A percentile compares a stretch with the other conserved stretches of the same genome.
Evolutionary conservation across 2,113 vertebrate species (phyloP).

Genomic region (Leptosomus discolor): DNA sequence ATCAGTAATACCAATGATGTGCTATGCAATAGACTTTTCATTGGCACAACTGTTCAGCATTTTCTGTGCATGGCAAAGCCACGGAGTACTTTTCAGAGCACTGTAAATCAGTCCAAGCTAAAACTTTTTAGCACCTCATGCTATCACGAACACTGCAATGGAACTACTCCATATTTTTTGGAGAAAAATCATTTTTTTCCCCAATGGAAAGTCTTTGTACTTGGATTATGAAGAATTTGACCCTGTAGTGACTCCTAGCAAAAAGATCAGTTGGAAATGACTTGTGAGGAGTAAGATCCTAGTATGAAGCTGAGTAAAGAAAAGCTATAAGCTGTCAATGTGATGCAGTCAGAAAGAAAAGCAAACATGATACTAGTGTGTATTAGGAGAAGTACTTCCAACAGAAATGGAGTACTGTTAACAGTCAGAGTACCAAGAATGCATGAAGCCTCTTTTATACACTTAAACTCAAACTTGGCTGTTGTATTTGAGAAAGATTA

Average conservation of each 20-base stretch:
- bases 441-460: background rate
- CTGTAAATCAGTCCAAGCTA: background rate
- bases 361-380: background rate
- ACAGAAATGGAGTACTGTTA: background rate
- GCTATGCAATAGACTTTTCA: background rate
- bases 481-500: background rate
- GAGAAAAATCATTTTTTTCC: background rate
- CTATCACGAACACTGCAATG: background rate
- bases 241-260: background rate
- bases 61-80: background rate
- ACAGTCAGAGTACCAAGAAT: background rate
- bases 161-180: background rate
- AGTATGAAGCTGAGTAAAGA: background rate
- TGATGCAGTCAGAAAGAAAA: background rate
- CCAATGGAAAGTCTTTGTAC: background rate
- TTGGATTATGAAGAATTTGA: background rate
- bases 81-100: background rate
- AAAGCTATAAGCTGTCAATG: background rate
- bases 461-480: background rate
- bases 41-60: background rate
- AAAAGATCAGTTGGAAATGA: background rate
- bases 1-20: background rate
- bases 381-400: background rate
- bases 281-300: background rate
- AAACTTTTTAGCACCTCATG: background rate